These are phyloP conservation scores for Trialeurodes vaporariorum DNA, from an alignment of 1,140 invertebrate species.

Conservation along the genomic window DNA sequence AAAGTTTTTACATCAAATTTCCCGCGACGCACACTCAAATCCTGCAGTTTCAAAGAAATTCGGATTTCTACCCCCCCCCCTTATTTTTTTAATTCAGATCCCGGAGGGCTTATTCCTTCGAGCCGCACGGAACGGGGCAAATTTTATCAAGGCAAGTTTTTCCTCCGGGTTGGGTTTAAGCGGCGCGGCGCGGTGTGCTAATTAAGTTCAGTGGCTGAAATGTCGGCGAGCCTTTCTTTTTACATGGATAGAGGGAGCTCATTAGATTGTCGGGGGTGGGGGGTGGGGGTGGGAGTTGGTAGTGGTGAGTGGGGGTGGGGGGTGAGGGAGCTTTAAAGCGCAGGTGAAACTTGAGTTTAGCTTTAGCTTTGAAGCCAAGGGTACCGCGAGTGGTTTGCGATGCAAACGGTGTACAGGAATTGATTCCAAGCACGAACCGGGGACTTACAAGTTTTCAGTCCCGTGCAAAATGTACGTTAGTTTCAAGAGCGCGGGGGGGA, in stretches of 20 bases:
- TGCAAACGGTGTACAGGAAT: no score
- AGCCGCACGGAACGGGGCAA: background rate
- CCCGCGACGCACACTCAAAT: no score
- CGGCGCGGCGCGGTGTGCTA: background rate
- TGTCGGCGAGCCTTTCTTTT: background rate
- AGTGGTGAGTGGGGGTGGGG: no score
- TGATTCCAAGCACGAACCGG: background rate
- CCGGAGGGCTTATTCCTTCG: no score
- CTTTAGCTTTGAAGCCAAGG: background rate
- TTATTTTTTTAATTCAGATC: no score
- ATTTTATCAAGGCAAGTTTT: background rate
- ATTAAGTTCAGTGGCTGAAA: background rate
- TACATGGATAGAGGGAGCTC: background rate
- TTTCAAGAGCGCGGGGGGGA: no score
- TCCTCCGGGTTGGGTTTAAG: no score
- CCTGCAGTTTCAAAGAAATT: no score
- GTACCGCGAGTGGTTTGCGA: background rate
- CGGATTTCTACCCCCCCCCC: no score
- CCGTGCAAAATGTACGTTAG: background rate
- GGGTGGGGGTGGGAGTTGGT: no score
- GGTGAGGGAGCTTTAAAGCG: background rate
- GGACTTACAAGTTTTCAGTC: background rate
- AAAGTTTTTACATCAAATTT: no score
- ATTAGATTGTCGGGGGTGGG: background rate
- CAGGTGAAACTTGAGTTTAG: background rate